Evolutionary conservation across 2,113 vertebrate genomes (phyloP), one percentile per base, ranked within the genome.

Genomic region (Picathartes gymnocephalus): DNA sequence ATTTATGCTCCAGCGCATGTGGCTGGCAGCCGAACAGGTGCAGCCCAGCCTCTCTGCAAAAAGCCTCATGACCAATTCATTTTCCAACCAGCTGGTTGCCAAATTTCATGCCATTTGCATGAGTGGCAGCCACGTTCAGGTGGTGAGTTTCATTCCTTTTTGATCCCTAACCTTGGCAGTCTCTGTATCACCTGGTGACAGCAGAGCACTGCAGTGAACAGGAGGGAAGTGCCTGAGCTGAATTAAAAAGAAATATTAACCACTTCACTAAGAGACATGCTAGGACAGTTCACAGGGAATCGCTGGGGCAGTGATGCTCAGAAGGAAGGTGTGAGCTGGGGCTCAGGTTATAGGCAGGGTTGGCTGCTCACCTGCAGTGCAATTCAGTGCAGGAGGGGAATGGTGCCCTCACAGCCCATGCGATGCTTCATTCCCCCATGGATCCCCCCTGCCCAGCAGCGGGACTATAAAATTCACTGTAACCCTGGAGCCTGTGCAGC

Each of bases 31-130:
- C 0, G 64, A 95, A 58, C 88, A 95, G 95, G 96, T 95, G 85
- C 95, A 95, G 85, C 85, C 56, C 85, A 82, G 71, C 24, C 92
- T 96, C 27, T 8, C 71, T 56, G 64, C 76, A 93, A 66, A 94
- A 93, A 77, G 27, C 94, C 85, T 94, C 92, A 58, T 4, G 3
- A 94, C 37, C 87, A 69, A 91, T 83, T 95, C 77, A 90, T 88
- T 94, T 82, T 61, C 91, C 77, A 64, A 80, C 56, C 54, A 65
- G 37, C 42, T 44, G 2, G 30, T 17, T 82, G 81, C 92, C 74
- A 28, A 83, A 93, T 88, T 62, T 91, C 74, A 85, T 10, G 9
- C 62, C 37, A 30, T 76, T 45, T 88, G 37, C 48, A 60, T 50
- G 68, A 94, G 70, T 15, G 24, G 64, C 66, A 89, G 77, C 60